phyloP scores from a whole-genome alignment of 2,113 vertebrate species.

The Osmerus eperlanus region DNA sequence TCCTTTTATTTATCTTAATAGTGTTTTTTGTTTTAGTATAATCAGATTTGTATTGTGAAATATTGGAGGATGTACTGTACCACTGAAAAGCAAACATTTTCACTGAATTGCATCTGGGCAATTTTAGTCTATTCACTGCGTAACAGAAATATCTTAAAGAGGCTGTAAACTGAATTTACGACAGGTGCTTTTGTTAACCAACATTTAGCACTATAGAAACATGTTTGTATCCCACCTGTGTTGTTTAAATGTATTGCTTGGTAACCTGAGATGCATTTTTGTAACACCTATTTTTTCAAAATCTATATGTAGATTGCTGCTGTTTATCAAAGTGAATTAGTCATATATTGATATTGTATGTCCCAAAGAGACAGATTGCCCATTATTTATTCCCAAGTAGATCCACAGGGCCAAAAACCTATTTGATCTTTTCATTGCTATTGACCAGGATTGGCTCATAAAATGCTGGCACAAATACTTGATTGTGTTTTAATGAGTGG shows the following conservation, averaged over 20 bases:
- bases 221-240: not conserved
- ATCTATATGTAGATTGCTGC: too few relatives aligned
- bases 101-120: not conserved
- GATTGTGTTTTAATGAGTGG: not conserved
- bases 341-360: too few relatives aligned
- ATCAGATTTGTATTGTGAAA: too few relatives aligned
- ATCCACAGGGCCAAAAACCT: too few relatives aligned
- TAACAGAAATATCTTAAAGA: not conserved
- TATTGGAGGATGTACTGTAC: too few relatives aligned
- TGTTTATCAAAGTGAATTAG: too few relatives aligned
- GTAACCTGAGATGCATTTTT: conserved; percentile 10
- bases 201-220: not conserved
- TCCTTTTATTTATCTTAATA: too few relatives aligned
- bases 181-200: not conserved
- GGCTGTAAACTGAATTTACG: conserved; percentile 26
- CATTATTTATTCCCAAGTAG: too few relatives aligned
- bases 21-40: too few relatives aligned
- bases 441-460: not conserved
- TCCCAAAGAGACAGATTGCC: too few relatives aligned
- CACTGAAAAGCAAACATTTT: not conserved
- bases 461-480: not conserved
- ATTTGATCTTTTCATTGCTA: not conserved
- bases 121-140: conserved; percentile 12
- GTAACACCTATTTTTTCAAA: not conserved
- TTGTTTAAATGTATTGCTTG: conserved; percentile 7